These are phyloP conservation scores for Catharus bicknelli DNA, from an alignment of 2,113 vertebrate species.

Conservation along the genomic window DNA sequence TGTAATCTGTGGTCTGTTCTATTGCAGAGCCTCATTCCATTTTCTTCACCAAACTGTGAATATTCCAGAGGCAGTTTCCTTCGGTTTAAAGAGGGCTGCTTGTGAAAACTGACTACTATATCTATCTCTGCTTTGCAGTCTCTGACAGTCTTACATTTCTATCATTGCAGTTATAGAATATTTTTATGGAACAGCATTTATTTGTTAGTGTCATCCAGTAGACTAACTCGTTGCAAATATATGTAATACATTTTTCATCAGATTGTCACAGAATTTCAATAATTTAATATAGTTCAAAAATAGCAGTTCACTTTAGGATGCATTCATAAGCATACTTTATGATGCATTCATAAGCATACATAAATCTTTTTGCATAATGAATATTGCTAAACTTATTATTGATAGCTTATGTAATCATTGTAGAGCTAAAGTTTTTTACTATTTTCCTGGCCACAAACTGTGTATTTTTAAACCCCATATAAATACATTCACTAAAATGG, in stretches of 20 bases:
- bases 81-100: neutral
- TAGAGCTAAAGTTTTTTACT: neutral
- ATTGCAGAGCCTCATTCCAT: neutral
- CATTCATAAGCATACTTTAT: neutral
- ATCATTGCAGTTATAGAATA: neutral
- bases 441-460: neutral
- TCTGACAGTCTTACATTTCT: neutral
- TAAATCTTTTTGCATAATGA: slow-evolving; percentile 22
- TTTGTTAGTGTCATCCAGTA: neutral
- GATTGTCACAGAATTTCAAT: neutral
- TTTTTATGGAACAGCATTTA: neutral
- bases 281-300: slow-evolving; percentile 22
- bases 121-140: neutral
- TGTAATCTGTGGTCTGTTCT: neutral
- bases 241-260: slow-evolving; percentile 26
- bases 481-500: neutral
- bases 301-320: neutral
- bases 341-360: neutral
- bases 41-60: neutral
- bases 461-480: neutral
- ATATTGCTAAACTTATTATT: neutral
- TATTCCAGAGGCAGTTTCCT: slow-evolving; percentile 14
- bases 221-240: neutral
- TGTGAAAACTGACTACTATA: neutral
- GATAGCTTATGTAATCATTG: neutral